A percentile compares a stretch with the other conserved stretches of the same genome.
phyloP scores from a whole-genome alignment of 2,888 invertebrate species.

The Petrophora chlorosata region DNA sequence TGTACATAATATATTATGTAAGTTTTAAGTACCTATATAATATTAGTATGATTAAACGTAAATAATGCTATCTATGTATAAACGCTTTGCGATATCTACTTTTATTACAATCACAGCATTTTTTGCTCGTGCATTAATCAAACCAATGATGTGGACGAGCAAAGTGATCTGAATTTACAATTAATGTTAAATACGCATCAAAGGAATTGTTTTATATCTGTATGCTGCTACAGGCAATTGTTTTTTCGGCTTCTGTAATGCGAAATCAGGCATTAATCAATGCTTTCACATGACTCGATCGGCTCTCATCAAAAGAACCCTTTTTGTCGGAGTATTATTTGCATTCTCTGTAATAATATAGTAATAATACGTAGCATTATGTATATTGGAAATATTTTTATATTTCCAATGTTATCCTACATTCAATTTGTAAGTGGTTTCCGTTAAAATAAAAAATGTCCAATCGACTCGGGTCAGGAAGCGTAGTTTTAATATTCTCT shows the following conservation, averaged over 20 bases:
- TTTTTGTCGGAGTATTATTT: no score
- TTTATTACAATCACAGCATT: no score
- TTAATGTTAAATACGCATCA: constrained; percentile 15
- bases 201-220: constrained; percentile 15
- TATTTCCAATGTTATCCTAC: constrained; percentile 4
- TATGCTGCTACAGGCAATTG: no score
- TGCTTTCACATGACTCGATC: background rate
- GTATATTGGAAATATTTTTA: constrained; percentile 11
- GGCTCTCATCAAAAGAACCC: background rate
- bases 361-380: constrained; percentile 13
- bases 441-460: constrained; percentile 14
- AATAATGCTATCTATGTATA: no score
- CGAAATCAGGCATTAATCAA: constrained; percentile 12
- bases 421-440: background rate
- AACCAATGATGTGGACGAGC: constrained; percentile 10
- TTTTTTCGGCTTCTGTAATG: constrained; percentile 2
- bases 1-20: no score
- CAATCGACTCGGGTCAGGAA: background rate
- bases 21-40: no score
- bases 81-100: no score
- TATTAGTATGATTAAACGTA: no score
- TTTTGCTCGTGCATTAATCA: constrained; percentile 24
- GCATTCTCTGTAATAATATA: no score
- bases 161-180: constrained; percentile 20
- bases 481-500: constrained; percentile 25